Percentiles rank a stretch among this genome's conserved stretches.
Conservation (phyloP, 2,797 vertebrate species). For the Lepilemur ruficaudatus region DNA sequence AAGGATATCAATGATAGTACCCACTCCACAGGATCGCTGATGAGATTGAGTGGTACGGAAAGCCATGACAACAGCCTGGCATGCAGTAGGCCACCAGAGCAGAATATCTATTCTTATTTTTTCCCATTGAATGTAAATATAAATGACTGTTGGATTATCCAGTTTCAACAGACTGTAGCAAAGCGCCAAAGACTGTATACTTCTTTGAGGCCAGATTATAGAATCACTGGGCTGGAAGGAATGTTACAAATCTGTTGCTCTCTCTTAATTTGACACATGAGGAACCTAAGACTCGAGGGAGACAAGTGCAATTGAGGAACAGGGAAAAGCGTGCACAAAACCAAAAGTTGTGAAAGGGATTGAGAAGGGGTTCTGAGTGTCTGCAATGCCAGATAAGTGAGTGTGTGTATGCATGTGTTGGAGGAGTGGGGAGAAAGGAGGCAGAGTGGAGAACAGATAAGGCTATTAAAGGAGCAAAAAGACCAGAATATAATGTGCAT, state of each 20-base stretch:
- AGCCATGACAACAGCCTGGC: not conserved
- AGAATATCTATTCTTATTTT: not conserved
- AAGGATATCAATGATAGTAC: not conserved
- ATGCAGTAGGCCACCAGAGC: not conserved
- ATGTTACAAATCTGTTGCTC: not conserved
- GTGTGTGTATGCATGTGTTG: not conserved
- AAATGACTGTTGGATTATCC: not conserved
- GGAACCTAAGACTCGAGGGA: not conserved
- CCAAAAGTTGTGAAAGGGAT: not conserved
- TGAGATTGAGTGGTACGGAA: not conserved
- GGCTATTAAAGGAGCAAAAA: not conserved
- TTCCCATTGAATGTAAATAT: not conserved
- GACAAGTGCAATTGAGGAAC: not conserved
- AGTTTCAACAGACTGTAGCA: not conserved
- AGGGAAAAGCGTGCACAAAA: not conserved
- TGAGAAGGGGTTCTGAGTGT: not conserved
- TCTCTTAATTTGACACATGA: conserved; percentile 6
- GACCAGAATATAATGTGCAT: not conserved
- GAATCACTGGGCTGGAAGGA: not conserved
- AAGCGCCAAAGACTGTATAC: not conserved
- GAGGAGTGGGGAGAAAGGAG: not conserved
- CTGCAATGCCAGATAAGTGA: not conserved
- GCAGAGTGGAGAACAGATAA: not conserved
- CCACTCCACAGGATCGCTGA: not conserved
- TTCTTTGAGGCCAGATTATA: conserved; percentile 6